A percentile compares a stretch with the other conserved stretches of the same genome.
Evolutionary conservation across 2,113 vertebrate genomes (phyloP).

Genomic region (Cardinalis cardinalis): DNA sequence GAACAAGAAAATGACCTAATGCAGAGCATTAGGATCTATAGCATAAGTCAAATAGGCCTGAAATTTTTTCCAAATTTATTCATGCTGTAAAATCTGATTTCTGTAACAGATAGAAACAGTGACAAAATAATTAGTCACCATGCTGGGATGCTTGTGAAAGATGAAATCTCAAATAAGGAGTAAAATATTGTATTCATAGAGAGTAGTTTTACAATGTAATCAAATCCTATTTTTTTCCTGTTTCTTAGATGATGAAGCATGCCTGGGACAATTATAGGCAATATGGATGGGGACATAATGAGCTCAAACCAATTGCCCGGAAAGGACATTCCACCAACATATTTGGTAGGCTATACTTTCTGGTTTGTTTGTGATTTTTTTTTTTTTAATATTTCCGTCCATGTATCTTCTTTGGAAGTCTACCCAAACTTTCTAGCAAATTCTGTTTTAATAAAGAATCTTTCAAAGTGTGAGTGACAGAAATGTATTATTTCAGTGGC

Average conservation of each 20-base stretch:
- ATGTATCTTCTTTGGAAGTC: not conserved
- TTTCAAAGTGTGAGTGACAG: not conserved
- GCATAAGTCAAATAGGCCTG: not conserved
- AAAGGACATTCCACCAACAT: conserved; percentile 99
- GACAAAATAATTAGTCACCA: not conserved
- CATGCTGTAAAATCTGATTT: not conserved
- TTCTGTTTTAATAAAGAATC: not conserved
- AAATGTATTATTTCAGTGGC: not conserved
- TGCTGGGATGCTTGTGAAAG: not conserved
- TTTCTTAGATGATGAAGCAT: conserved; percentile 96
- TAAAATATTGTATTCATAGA: not conserved
- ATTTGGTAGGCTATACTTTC: conserved; percentile 85
- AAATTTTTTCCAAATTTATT: not conserved
- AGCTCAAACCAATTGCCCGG: conserved; percentile 95
- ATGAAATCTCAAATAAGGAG: not conserved
- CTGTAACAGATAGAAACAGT: not conserved
- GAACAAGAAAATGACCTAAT: not conserved
- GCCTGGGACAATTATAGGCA: conserved; percentile 96
- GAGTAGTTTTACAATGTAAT: not conserved
- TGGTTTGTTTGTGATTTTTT: not conserved
- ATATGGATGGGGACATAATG: conserved; percentile 98
- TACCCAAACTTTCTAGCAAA: not conserved
- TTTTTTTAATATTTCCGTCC: not conserved
- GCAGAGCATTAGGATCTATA: not conserved
- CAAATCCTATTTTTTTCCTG: not conserved